Evolutionary conservation across 2,888 invertebrate species (phyloP).

Genomic region (Rapana venosa): DNA sequence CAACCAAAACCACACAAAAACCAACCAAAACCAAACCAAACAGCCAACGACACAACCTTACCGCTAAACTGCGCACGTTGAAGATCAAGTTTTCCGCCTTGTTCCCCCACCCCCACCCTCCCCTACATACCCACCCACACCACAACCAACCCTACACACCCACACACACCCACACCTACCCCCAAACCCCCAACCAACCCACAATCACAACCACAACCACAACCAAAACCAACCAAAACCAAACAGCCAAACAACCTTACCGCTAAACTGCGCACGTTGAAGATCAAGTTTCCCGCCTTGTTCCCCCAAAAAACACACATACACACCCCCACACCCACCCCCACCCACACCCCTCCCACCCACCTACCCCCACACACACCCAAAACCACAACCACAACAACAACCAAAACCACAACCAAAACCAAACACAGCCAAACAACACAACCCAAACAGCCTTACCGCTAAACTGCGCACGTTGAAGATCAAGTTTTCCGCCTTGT

Average conservation of each 20-base stretch:
- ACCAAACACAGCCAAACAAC: background rate
- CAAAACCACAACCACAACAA: background rate
- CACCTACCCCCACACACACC: background rate
- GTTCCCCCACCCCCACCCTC: constrained; percentile 29
- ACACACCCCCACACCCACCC: constrained; percentile 1
- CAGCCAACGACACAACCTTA: background rate
- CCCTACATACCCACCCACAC: background rate
- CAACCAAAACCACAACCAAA: background rate
- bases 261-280: constrained; percentile 37
- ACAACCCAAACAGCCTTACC: background rate
- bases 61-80: constrained; percentile 37
- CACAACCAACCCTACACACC: background rate
- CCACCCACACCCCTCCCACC: background rate
- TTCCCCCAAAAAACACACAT: constrained; percentile 31
- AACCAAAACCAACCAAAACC: background rate
- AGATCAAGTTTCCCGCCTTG: constrained; percentile 52
- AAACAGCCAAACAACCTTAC: background rate
- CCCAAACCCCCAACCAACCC: background rate
- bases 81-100: constrained; percentile 52
- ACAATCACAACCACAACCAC: background rate
- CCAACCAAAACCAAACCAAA: background rate
- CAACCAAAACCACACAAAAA: background rate
- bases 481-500: constrained; percentile 52
- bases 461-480: constrained; percentile 38
- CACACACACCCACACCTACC: background rate